Percentiles rank a stretch among this genome's conserved stretches.
These are phyloP conservation scores for Phymatocera aterrima DNA, from an alignment of 2,888 invertebrate species.

Conservation along the genomic window DNA sequence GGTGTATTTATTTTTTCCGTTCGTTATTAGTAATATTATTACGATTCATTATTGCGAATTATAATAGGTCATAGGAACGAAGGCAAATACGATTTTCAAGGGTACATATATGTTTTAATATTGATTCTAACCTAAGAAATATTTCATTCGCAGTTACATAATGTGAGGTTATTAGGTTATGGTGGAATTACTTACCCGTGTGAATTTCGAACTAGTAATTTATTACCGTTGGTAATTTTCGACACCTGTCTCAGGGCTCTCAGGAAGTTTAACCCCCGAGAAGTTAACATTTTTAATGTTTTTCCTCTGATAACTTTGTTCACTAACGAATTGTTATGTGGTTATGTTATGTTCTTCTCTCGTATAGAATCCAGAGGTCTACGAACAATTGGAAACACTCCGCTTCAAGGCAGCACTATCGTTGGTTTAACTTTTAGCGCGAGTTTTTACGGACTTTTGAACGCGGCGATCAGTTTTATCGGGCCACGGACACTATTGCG, in stretches of 20 bases:
- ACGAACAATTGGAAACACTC: too few species aligned
- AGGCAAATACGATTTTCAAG: too few species aligned
- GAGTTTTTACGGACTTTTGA: too few species aligned
- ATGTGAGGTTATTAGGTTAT: too few species aligned
- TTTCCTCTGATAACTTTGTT: not conserved
- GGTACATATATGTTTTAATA: not conserved
- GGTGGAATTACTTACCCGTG: slow-evolving; percentile 58
- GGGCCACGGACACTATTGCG: too few species aligned
- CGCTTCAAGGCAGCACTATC: too few species aligned
- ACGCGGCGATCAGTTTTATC: too few species aligned
- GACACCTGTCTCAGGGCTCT: slow-evolving; percentile 23
- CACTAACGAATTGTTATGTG: not conserved
- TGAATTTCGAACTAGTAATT: slow-evolving; percentile 45
- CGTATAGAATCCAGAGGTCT: not conserved
- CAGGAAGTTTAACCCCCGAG: slow-evolving; percentile 53
- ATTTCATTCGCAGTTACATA: slow-evolving; percentile 50
- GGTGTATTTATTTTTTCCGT: too few species aligned
- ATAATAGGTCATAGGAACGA: too few species aligned
- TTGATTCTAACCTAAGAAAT: slow-evolving; percentile 32
- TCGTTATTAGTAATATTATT: too few species aligned
- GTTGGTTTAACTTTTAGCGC: too few species aligned
- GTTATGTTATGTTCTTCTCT: too few species aligned
- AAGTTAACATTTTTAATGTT: slow-evolving; percentile 50
- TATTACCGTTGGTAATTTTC: slow-evolving; percentile 27
- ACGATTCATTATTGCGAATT: not conserved